Percentiles rank a stretch among this genome's conserved stretches.
These are phyloP conservation scores for Lasioglossum vierecki DNA, from an alignment of 2,888 invertebrate genomes.

Conservation along the genomic window DNA sequence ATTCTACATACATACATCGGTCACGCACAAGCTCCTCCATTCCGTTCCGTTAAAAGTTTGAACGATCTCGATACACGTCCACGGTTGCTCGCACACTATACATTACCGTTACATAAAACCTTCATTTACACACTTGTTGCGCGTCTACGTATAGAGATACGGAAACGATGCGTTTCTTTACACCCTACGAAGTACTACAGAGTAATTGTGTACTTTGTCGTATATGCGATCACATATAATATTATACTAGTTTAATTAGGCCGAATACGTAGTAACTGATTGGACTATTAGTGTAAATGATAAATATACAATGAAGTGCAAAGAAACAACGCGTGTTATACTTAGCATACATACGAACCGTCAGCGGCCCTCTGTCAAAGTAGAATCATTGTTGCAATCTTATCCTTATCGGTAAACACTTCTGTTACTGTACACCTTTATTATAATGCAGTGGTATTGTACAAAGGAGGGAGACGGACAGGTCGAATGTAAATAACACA, in stretches of 20 bases:
- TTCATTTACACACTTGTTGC: not conserved
- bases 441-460: not conserved
- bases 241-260: constrained; percentile 42
- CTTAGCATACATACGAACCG: not conserved
- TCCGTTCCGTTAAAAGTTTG: not conserved
- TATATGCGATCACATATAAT: not conserved
- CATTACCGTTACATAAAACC: constrained; percentile 34
- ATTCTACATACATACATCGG: not conserved
- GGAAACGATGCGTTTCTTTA: constrained; percentile 15
- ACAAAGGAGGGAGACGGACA: not conserved
- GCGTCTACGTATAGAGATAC: constrained; percentile 1
- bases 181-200: not conserved
- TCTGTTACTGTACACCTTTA: not conserved
- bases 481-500: not conserved
- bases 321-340: not conserved
- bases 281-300: constrained; percentile 15
- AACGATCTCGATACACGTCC: not conserved
- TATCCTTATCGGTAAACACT: not conserved
- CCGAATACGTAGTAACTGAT: constrained; percentile 45
- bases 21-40: constrained; percentile 6
- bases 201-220: constrained; percentile 4
- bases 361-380: not conserved
- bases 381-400: not conserved
- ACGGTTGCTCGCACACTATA: not conserved
- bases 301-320: not conserved